Percentiles rank a stretch among this genome's conserved stretches.
phyloP scores from a whole-genome alignment of 2,113 vertebrate genomes.

The Antidorcas marsupialis region DNA sequence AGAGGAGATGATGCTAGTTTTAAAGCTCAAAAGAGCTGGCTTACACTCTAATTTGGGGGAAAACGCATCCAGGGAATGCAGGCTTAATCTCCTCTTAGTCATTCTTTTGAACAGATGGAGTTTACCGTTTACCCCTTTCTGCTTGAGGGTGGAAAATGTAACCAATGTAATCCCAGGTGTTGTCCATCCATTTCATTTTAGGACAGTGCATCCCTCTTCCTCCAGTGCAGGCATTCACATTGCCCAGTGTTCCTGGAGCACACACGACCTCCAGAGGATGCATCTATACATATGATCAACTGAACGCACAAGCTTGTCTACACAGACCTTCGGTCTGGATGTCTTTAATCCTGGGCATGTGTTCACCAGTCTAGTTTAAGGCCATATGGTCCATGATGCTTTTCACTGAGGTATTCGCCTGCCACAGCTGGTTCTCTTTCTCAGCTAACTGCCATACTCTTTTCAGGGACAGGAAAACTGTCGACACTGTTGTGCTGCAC shows the following conservation, averaged over 20 bases:
- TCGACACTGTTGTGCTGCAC: not conserved
- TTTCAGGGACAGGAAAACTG: not conserved
- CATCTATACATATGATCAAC: not conserved
- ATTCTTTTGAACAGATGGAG: constrained; percentile 15
- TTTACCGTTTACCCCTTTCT: not conserved
- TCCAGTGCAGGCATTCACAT: not conserved
- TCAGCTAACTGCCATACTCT: not conserved
- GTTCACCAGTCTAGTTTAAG: not conserved
- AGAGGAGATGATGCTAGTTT: constrained; percentile 60
- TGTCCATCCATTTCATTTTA: not conserved
- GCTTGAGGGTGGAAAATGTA: not conserved
- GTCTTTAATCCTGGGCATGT: not conserved
- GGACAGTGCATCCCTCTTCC: not conserved
- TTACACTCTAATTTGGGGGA: constrained; percentile 44
- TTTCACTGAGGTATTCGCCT: not conserved
- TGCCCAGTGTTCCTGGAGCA: not conserved
- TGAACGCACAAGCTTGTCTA: not conserved
- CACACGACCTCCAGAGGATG: not conserved
- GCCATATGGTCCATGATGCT: not conserved
- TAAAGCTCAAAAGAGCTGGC: constrained; percentile 43
- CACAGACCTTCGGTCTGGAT: not conserved
- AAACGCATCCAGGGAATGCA: not conserved
- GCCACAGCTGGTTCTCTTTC: not conserved
- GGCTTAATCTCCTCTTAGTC: constrained; percentile 10
- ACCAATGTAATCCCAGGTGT: not conserved